phyloP scores from a whole-genome alignment of 92 coral and sea anemone species.

The Zoanthus sociatus region DNA sequence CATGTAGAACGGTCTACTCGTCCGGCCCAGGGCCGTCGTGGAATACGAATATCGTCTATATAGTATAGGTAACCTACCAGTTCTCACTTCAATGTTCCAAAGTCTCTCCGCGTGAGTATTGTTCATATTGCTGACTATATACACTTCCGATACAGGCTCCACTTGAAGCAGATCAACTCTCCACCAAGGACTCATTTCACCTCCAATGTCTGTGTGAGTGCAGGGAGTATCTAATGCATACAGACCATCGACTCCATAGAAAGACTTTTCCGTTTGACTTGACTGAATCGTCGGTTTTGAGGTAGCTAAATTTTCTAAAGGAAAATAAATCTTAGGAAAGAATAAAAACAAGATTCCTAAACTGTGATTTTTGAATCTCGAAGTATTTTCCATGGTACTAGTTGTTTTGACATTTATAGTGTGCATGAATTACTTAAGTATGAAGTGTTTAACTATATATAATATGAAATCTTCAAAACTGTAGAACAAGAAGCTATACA shows the following conservation, averaged over 20 bases:
- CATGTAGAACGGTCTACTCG: too few species aligned
- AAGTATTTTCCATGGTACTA: too few species aligned
- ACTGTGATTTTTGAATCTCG: too few species aligned
- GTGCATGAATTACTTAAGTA: too few species aligned
- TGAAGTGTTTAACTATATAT: too few species aligned
- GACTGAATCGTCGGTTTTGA: neutral
- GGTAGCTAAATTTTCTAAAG: neutral
- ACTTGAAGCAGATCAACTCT: constrained; percentile 10
- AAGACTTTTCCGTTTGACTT: neutral
- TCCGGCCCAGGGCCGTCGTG: too few species aligned
- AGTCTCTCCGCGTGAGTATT: neutral
- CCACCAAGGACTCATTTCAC: constrained; percentile 22
- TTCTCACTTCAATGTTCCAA: constrained; percentile 3
- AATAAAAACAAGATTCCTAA: too few species aligned
- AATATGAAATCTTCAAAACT: neutral
- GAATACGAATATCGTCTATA: neutral
- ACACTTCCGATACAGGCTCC: constrained; percentile 31
- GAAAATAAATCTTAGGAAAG: too few species aligned
- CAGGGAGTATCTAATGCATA: neutral
- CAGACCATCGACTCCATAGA: constrained; percentile 7
- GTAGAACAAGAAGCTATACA: neutral
- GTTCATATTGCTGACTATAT: neutral
- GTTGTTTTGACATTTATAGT: too few species aligned
- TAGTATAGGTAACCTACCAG: neutral
- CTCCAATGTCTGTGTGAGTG: neutral